A percentile compares a stretch with the other conserved stretches of the same genome.
phyloP scores from a whole-genome alignment of 2,888 invertebrate species.

The Epistrophella euchroma region DNA sequence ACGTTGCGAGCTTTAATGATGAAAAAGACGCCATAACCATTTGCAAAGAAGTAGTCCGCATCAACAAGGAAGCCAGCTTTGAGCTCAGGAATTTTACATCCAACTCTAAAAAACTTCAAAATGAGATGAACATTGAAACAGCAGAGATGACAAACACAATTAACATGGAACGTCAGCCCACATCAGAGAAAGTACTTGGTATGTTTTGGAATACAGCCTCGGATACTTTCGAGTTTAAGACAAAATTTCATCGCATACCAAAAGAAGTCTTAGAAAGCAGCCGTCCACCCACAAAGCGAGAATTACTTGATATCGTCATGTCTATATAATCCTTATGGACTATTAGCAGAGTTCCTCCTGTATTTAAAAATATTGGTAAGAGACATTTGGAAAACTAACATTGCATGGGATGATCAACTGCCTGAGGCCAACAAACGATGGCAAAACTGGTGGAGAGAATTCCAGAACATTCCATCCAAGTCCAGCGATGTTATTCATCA shows the following conservation, averaged over 20 bases:
- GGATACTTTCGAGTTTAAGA: slow-evolving; percentile 25
- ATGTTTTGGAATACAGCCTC: too few relatives aligned
- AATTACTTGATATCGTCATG: slow-evolving; percentile 29
- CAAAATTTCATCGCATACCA: slow-evolving; percentile 31
- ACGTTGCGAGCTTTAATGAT: too few relatives aligned
- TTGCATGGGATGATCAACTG: slow-evolving; percentile 28
- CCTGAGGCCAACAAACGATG: too few relatives aligned
- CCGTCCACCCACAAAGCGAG: slow-evolving; percentile 49
- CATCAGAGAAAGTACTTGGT: too few relatives aligned
- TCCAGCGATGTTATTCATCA: too few relatives aligned
- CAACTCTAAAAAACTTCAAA: neutral
- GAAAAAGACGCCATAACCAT: too few relatives aligned
- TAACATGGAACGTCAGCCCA: too few relatives aligned
- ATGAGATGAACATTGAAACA: too few relatives aligned
- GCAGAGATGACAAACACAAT: too few relatives aligned
- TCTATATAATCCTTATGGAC: slow-evolving; percentile 39
- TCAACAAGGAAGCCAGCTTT: neutral
- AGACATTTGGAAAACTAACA: slow-evolving; percentile 22
- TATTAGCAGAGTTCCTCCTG: slow-evolving; percentile 33
- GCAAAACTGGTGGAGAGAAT: too few relatives aligned
- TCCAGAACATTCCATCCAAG: too few relatives aligned
- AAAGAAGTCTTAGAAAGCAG: slow-evolving; percentile 13
- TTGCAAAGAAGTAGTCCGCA: neutral
- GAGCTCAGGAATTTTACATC: slow-evolving; percentile 11
- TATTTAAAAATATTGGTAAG: slow-evolving; percentile 17